phyloP scores from a whole-genome alignment of 2,888 invertebrate genomes.

The Phengaris arion region DNA sequence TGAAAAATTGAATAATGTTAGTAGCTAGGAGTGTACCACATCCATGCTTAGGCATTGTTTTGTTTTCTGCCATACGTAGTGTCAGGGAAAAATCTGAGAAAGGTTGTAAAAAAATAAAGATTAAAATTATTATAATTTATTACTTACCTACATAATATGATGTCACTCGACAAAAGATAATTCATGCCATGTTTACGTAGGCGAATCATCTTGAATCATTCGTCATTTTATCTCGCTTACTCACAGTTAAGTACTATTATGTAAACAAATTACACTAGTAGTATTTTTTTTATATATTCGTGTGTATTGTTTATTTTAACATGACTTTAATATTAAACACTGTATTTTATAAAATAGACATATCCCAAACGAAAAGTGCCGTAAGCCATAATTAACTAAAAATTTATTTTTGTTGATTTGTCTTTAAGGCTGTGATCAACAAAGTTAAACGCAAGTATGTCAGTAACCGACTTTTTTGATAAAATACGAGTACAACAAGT shows the following conservation, averaged over 20 bases:
- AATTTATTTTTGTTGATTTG: background rate
- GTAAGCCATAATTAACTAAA: background rate
- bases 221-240: background rate
- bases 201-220: constrained; percentile 13
- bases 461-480: too few relatives aligned
- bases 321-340: too few relatives aligned
- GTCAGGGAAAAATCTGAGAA: background rate
- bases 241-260: background rate
- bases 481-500: too few relatives aligned
- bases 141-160: background rate
- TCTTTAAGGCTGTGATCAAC: too few relatives aligned
- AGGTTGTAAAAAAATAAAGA: background rate
- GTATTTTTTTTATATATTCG: background rate
- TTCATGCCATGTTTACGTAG: background rate
- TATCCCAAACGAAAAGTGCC: background rate
- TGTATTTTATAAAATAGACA: too few relatives aligned
- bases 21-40: background rate
- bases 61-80: too few relatives aligned
- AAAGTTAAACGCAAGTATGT: too few relatives aligned
- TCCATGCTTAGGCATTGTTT: too few relatives aligned
- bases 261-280: background rate
- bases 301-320: too few relatives aligned
- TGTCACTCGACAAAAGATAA: constrained; percentile 6
- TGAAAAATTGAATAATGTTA: background rate
- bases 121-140: background rate